These are phyloP conservation scores for Anarsia innoxiella DNA, from an alignment of 2,888 invertebrate species.

Conservation along the genomic window DNA sequence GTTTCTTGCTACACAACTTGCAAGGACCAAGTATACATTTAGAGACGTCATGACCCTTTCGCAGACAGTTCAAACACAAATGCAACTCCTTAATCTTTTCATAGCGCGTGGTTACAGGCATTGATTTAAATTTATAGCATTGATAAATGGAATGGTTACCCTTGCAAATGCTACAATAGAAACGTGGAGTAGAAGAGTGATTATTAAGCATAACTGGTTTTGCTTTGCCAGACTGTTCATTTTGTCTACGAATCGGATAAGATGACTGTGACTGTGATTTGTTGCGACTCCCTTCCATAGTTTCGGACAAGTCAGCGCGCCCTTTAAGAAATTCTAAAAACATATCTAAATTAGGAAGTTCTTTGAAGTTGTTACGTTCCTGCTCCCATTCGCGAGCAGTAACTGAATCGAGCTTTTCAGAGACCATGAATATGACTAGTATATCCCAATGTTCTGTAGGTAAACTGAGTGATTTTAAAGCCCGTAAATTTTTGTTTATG, in stretches of 20 bases:
- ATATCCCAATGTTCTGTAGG: slow-evolving; percentile 17
- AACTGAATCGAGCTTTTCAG: slow-evolving; percentile 12
- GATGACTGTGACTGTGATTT: not conserved
- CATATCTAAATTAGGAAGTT: slow-evolving; percentile 11
- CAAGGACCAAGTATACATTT: slow-evolving; percentile 13
- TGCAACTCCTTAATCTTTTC: slow-evolving; percentile 16
- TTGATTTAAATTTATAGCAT: slow-evolving; percentile 17
- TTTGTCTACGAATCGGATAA: slow-evolving; percentile 3
- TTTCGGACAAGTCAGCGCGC: slow-evolving; percentile 16
- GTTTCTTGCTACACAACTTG: not conserved
- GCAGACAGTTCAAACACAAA: slow-evolving; percentile 19
- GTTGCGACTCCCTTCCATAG: slow-evolving; percentile 5
- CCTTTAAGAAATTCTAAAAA: slow-evolving; percentile 14
- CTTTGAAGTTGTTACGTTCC: slow-evolving; percentile 8
- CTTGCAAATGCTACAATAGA: slow-evolving; percentile 1
- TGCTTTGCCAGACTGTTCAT: not conserved
- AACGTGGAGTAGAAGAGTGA: not conserved
- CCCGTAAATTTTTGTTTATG: slow-evolving; percentile 14
- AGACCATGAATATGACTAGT: slow-evolving; percentile 12
- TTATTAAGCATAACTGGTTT: not conserved
- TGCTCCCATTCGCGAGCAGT: slow-evolving; percentile 15
- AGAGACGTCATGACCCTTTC: slow-evolving; percentile 15
- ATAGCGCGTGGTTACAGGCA: slow-evolving; percentile 12
- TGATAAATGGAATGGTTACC: slow-evolving; percentile 12
- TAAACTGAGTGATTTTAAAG: slow-evolving; percentile 13